These are phyloP conservation scores for Antheraea pernyi DNA, from an alignment of 1,140 invertebrate genomes.

Conservation along the genomic window DNA sequence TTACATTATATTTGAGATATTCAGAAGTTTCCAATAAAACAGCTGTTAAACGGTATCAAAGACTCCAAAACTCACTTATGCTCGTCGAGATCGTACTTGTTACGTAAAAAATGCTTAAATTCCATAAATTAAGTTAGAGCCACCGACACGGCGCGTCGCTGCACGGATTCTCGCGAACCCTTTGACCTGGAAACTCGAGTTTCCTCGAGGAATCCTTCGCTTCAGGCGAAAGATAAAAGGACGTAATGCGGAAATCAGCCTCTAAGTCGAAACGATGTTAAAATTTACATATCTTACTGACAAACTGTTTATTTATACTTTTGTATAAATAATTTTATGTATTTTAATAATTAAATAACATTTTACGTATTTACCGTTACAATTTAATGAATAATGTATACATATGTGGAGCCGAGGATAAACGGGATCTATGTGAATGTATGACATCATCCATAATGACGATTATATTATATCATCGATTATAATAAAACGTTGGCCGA, in stretches of 20 bases:
- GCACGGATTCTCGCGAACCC: not conserved
- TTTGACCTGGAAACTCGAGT: constrained; percentile 13
- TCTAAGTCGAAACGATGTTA: constrained; percentile 10
- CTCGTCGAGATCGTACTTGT: not conserved
- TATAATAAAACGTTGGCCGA: too few species aligned
- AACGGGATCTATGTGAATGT: too few species aligned
- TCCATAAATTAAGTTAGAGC: constrained; percentile 6
- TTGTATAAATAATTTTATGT: too few species aligned
- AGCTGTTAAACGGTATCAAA: not conserved
- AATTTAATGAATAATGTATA: too few species aligned
- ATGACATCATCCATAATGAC: too few species aligned
- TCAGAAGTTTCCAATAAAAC: too few species aligned
- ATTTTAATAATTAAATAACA: not conserved
- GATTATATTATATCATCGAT: too few species aligned
- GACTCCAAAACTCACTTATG: not conserved
- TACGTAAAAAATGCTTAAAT: constrained; percentile 6
- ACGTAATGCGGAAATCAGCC: constrained; percentile 10
- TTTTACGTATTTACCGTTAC: too few species aligned
- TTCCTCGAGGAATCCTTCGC: constrained; percentile 6
- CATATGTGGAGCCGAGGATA: too few species aligned
- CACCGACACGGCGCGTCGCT: not conserved
- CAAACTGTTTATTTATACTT: constrained; percentile 3
- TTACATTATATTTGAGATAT: too few species aligned
- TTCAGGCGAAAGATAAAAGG: constrained; percentile 16
- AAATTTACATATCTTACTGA: constrained; percentile 5